Evolutionary conservation across 1,140 invertebrate species (phyloP), one percentile per base, ranked within the genome.

Genomic region (Musca domestica): DNA sequence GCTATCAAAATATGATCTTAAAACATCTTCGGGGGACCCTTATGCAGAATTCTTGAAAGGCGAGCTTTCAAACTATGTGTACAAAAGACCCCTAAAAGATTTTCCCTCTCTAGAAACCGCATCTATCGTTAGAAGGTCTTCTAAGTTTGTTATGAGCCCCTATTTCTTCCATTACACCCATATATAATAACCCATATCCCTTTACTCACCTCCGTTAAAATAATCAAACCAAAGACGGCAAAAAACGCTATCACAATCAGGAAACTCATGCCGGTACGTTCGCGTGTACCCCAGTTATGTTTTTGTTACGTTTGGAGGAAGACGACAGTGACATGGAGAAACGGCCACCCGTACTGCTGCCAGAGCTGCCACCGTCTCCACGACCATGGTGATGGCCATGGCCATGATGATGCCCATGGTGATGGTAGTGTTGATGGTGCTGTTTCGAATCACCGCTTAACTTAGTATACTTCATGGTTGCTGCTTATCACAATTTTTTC

Each of bases 221-320:
- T 88, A 71, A 95, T 94, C 64, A 93, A 82, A 12, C 90, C 90
- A 74, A 94, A 95, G 46, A 95, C 89, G n/a, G 88, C 90, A 77
- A 95, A 93, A 80, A 95, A 95, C 84, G 94, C 92, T 67, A 95
- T 87, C 27, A 95, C 92, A 74, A 95, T 90, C 83, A 94, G 90
- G 82, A 94, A 94, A 70, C 91, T 93, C 86, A 94, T 88, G 76
- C 92, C 91, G 66, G 92, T 91, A 64, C 92, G 85, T 74, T 94
- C 91, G 71, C 88, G 86, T 58, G 88, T 87, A 76, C 88, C 78
- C 80, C 80, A 81, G 48, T 78, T 74, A 30, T 77, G 76, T 67
- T 80, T 80, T 77, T 78, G 64, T 73, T 70, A 12, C 76, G 75
- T 72, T 78, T 78, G 70, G 61, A 15, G 25, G 80, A 75, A 7